Evolutionary conservation across 2,113 vertebrate genomes (phyloP).

Genomic region (Labeo rohita): DNA sequence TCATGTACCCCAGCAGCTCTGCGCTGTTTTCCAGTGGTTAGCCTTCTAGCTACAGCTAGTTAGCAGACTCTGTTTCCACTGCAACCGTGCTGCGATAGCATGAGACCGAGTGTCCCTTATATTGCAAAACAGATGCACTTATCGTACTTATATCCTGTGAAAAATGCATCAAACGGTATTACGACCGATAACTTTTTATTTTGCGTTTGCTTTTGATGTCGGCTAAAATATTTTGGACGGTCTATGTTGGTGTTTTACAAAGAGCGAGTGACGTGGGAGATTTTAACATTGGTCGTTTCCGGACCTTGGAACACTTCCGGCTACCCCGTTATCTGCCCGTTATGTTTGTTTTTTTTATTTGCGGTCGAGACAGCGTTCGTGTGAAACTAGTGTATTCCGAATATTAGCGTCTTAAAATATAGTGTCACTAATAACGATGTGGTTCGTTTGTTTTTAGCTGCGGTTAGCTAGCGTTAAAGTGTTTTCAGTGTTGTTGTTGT

Average conservation of each 20-base stretch:
- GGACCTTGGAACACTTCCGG: constrained; percentile 78
- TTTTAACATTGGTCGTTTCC: constrained; percentile 78
- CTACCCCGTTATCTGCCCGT: constrained; percentile 51
- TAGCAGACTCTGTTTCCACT: constrained; percentile 64
- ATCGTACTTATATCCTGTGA: constrained; percentile 48
- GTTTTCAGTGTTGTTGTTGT: background rate
- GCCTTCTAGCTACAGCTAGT: constrained; percentile 58
- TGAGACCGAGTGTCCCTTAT: constrained; percentile 54
- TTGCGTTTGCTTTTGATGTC: constrained; percentile 56
- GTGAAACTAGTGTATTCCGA: background rate
- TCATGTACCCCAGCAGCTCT: constrained; percentile 73
- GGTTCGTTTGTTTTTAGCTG: background rate
- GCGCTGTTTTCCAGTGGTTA: constrained; percentile 77
- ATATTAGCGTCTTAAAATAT: background rate
- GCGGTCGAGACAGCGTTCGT: background rate
- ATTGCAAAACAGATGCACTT: constrained; percentile 56
- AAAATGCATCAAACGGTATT: constrained; percentile 21
- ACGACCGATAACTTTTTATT: constrained; percentile 47
- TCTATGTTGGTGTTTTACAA: constrained; percentile 64
- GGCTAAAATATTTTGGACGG: constrained; percentile 66
- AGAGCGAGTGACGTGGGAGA: constrained; percentile 81
- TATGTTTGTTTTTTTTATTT: background rate
- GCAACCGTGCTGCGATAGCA: constrained; percentile 68
- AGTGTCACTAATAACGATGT: background rate
- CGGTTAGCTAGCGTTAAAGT: background rate